Evolutionary conservation across 35 echinoderm and acorn worm species (phyloP), one percentile per base, ranked within the genome.

Genomic region (Lytechinus variegatus): DNA sequence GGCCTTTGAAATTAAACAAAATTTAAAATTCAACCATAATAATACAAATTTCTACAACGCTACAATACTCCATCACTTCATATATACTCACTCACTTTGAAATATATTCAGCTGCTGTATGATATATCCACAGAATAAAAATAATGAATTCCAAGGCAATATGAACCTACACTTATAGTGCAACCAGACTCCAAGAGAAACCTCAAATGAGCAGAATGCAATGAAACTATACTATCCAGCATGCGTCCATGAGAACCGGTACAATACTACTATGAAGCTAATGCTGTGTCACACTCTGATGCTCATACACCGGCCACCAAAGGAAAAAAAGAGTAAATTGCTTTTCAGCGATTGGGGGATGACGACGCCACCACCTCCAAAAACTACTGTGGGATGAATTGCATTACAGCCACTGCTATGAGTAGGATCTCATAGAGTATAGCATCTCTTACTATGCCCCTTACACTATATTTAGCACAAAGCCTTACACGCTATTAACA

Each of bases 131-230:
- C 66, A 79, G 66, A 79, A 79, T 79, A 79, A 79, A 79, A 19
- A 79, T 16, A 79, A 79, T 79, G 66, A 79, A 79, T 79, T 79
- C 66, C 66, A 79, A 79, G 66, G 66, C 66, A 79, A 79, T 79
- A 79, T 16, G 66, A 11, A 58, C 66, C 33, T 44, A 79, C 21
- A 79, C n/a, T 24, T 79, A 79, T 27, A 79, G 16, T 79, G 66
- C 66, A 79, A 79, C 66, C 66, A 79, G 16, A 79, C 21, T 24
- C 19, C 0, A 24, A 79, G 66, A 79, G 66, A 79, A 24, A 79
- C 66, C 66, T 79, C 66, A 79, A 79, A 79, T 24, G 66, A 24
- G 66, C 66, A 79, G 19, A 24, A 79, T 24, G 66, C 66, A 79
- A 79, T 79, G 66, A n/a, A 79, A 79, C n/a, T 79, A 79, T n/a